phyloP scores from a whole-genome alignment of 2,797 vertebrate species.

The Zalophus californianus region DNA sequence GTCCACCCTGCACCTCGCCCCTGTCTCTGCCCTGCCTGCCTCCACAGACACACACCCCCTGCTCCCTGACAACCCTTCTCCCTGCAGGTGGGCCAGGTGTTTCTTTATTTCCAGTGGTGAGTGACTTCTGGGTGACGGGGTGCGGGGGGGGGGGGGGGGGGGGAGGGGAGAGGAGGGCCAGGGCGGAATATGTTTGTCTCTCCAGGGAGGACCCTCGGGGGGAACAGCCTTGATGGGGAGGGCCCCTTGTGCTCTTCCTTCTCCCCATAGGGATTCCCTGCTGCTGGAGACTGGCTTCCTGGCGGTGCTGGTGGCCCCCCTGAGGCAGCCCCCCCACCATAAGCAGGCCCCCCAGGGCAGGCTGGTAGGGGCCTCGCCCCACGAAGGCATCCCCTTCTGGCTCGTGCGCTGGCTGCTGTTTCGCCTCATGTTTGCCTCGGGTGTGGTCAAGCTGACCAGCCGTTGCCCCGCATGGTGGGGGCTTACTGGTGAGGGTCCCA shows the following conservation, averaged over 20 bases:
- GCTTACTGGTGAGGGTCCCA: conserved; percentile 91
- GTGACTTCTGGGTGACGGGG: conserved; percentile 76
- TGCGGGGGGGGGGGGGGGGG: not conserved
- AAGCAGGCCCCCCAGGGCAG: conserved; percentile 90
- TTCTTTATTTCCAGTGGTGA: conserved; percentile 99
- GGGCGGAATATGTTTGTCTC: not conserved
- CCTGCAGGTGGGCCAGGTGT: conserved; percentile 96
- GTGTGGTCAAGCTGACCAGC: conserved; percentile 96
- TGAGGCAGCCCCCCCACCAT: conserved; percentile 85
- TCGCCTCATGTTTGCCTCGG: conserved; percentile 97
- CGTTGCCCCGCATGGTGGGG: conserved; percentile 99
- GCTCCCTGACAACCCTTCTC: conserved; percentile 50
- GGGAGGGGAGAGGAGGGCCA: not conserved
- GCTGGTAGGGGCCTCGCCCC: conserved; percentile 78
- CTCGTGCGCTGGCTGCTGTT: conserved; percentile 96
- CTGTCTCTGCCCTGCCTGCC: not conserved
- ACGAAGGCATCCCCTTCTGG: conserved; percentile 94
- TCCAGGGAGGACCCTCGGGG: not conserved
- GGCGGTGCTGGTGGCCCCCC: conserved; percentile 93
- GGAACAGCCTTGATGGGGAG: not conserved
- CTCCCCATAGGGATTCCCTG: conserved; percentile 93
- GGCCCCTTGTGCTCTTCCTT: not conserved
- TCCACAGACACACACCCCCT: accelerated
- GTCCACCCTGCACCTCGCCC: accelerated
- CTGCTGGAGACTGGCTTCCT: conserved; percentile 95